Conservation (phyloP, 2,888 invertebrate genomes). For the Agrochola macilenta region DNA sequence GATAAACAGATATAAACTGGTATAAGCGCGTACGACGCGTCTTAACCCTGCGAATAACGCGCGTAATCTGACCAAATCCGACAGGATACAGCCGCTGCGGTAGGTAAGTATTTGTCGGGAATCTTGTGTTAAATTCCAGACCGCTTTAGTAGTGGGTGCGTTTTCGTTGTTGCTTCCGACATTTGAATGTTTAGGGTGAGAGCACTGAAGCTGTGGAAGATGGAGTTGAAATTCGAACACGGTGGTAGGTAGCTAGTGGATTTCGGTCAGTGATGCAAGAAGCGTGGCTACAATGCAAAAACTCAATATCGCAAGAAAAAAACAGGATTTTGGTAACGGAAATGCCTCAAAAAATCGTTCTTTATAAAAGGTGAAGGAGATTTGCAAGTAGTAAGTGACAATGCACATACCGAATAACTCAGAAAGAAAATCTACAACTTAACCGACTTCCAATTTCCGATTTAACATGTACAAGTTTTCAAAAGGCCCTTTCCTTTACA, state of each 20-base stretch:
- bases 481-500: background rate
- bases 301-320: background rate
- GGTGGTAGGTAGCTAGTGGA: background rate
- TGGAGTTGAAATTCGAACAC: background rate
- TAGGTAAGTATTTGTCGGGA: conserved; percentile 84
- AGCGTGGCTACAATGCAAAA: background rate
- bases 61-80: conserved; percentile 79
- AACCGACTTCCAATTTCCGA: background rate
- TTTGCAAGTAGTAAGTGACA: background rate
- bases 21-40: conserved; percentile 67
- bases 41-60: conserved; percentile 63
- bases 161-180: conserved; percentile 67
- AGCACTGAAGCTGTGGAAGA: background rate
- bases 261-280: background rate
- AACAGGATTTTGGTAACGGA: background rate
- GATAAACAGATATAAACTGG: conserved; percentile 66
- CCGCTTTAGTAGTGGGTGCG: conserved; percentile 74
- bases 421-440: background rate
- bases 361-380: background rate
- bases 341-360: background rate
- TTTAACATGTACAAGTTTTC: background rate
- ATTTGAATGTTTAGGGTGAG: background rate
- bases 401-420: background rate
- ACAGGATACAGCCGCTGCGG: conserved; percentile 82
- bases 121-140: conserved; percentile 76